Percentiles rank a stretch among this genome's conserved stretches.
Evolutionary conservation across 2,888 invertebrate species (phyloP).

Genomic region (Heliconius aoede): DNA sequence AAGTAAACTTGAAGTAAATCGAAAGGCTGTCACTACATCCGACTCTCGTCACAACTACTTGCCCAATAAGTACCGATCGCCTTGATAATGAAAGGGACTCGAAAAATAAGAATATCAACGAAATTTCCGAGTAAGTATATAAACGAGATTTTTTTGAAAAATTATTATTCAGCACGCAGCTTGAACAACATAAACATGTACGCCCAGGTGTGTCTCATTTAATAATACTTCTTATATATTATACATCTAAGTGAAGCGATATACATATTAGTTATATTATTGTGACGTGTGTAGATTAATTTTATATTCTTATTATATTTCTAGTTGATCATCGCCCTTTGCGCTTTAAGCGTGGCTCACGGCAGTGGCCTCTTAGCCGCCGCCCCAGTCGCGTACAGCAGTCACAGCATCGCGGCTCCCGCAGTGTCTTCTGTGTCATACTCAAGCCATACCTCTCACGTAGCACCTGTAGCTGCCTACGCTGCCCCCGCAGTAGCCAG

Average conservation of each 20-base stretch:
- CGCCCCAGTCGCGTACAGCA: constrained; percentile 77
- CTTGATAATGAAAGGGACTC: constrained; percentile 81
- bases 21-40: constrained; percentile 34
- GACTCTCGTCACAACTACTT: constrained; percentile 30
- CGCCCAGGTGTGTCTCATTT: constrained; percentile 72
- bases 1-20: constrained; percentile 24
- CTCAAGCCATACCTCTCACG: constrained; percentile 56
- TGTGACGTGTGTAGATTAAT: background rate
- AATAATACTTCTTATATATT: constrained; percentile 27
- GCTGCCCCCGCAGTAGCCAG: constrained; percentile 59
- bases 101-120: constrained; percentile 58
- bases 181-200: constrained; percentile 78
- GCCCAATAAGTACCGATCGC: constrained; percentile 57
- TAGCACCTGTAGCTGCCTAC: constrained; percentile 55
- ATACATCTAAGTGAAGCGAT: constrained; percentile 17
- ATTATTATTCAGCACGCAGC: constrained; percentile 80
- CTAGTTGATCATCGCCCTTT: constrained; percentile 83
- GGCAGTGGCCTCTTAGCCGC: constrained; percentile 81
- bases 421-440: constrained; percentile 62
- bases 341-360: constrained; percentile 83
- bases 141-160: constrained; percentile 72
- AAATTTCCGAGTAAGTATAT: constrained; percentile 71
- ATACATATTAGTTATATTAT: background rate
- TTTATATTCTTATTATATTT: background rate
- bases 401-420: constrained; percentile 62